Evolutionary conservation across 2,797 vertebrate species (phyloP), one percentile per base, ranked within the genome.

Genomic region (Oreochromis grahami): DNA sequence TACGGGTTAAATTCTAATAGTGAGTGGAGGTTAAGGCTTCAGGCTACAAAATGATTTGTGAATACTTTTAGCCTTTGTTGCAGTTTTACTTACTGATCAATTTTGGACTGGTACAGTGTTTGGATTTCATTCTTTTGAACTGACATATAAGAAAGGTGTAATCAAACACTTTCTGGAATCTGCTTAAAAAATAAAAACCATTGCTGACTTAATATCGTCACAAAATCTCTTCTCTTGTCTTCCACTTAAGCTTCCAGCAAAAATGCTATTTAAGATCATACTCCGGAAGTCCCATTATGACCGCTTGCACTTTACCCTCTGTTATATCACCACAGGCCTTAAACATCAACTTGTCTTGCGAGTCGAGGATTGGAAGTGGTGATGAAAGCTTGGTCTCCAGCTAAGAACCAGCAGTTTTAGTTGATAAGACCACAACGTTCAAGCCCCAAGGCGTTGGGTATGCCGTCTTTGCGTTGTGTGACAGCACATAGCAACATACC

Each of bases 161-260:
- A 74, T 74, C 19, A 50, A 74, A n/a, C 45, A 50, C 26, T 50
- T 50, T 74, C 15, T 74, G 41, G 68, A 48, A 48, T 29, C 41
- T 48, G 41, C 41, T 26, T 19, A 32, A 19, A 48, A 17, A 72
- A 72, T 19, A 48, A 19, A 8, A 74, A 8, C 68, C 10, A n/a
- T 12, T 32, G 15, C 26, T 50, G 70, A 32, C 29, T 74, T 50
- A 0, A 74, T 50, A 32, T 50, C 2, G 3, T 7, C 7, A 26
- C 0, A 29, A 74, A 50, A 50, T n/a, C 1, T 19, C 41, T 3
- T 29, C 68, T 11, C 50, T 74, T 17, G 0, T 74, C 10, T 50
- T 74, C 26, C 43, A 50, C 43, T 32, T 13, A 3, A 26, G 14
- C 65, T 45, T 70, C 65, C 65, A 74, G 17, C 70, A 51, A 48